Evolutionary conservation across 2,888 invertebrate species (phyloP).

Genomic region (Leucophenga montana): DNA sequence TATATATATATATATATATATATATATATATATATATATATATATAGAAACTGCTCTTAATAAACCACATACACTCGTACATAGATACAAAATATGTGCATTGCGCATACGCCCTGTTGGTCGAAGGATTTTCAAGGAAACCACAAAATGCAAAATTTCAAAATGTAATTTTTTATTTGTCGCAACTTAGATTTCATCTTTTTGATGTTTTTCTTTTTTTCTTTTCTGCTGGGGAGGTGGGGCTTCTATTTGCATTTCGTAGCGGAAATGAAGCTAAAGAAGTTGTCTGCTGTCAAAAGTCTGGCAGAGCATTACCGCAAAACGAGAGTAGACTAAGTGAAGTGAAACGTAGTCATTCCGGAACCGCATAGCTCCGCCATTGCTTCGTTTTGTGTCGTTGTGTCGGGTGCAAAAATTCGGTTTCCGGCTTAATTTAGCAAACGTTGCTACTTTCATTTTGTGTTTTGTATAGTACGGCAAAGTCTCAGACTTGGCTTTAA

Average conservation of each 20-base stretch:
- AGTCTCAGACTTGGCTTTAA: no score
- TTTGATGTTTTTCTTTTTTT: neutral
- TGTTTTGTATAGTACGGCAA: slow-evolving; percentile 23
- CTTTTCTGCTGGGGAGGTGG: neutral
- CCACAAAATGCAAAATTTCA: slow-evolving; percentile 52
- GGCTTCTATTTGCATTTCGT: slow-evolving; percentile 27
- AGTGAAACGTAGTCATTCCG: slow-evolving; percentile 28
- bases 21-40: no score
- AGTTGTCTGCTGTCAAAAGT: slow-evolving; percentile 39
- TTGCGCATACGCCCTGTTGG: slow-evolving; percentile 54
- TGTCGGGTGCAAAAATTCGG: slow-evolving; percentile 42
- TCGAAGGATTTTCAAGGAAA: slow-evolving; percentile 42
- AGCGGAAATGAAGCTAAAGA: slow-evolving; percentile 51
- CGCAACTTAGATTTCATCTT: neutral
- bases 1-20: no score
- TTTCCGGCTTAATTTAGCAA: slow-evolving; percentile 60
- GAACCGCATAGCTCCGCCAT: slow-evolving; percentile 11
- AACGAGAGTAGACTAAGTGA: slow-evolving; percentile 28
- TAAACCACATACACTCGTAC: no score
- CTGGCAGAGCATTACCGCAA: slow-evolving; percentile 42
- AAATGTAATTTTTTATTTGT: slow-evolving; percentile 29
- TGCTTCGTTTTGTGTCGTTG: slow-evolving; percentile 1
- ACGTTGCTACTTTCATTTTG: slow-evolving; percentile 55
- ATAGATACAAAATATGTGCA: slow-evolving; percentile 3
- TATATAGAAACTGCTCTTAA: no score